A percentile compares a stretch with the other conserved stretches of the same genome.
Conservation (phyloP, 92 coral and sea anemone genomes). For the Bergia puertoricense region DNA sequence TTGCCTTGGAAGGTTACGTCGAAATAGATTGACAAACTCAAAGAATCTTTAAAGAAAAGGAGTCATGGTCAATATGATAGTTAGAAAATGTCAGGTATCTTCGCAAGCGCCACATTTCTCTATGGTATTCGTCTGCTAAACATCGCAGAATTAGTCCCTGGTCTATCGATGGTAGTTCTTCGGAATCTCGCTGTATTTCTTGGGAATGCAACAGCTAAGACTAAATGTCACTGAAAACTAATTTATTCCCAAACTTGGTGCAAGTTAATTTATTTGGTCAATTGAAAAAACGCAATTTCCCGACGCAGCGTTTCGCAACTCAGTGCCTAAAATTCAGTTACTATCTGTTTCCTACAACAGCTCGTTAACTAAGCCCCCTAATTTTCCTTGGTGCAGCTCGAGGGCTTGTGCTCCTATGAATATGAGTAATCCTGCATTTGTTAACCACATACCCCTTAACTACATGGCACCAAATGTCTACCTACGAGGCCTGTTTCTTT, state of each 20-base stretch:
- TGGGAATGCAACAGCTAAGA: not conserved
- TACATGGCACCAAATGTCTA: not conserved
- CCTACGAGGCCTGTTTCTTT: not conserved
- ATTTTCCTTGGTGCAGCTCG: conserved; percentile 60
- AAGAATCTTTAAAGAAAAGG: conserved; percentile 54
- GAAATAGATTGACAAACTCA: conserved; percentile 35
- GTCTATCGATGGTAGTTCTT: conserved; percentile 7
- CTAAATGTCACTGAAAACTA: not conserved
- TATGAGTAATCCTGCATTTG: conserved; percentile 33
- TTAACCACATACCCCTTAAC: conserved; percentile 6
- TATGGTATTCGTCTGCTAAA: conserved; percentile 46
- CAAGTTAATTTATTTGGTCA: conserved; percentile 38
- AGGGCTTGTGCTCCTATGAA: conserved; percentile 46
- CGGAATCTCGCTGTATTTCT: not conserved
- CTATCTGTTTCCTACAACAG: conserved; percentile 47
- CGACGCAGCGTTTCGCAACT: conserved; percentile 47
- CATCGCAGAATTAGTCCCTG: conserved; percentile 40
- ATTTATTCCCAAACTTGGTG: conserved; percentile 21
- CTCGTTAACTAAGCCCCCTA: conserved; percentile 57
- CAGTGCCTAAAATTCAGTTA: conserved; percentile 74
- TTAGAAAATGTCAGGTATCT: conserved; percentile 56
- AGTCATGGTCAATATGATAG: conserved; percentile 44
- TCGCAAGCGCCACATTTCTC: conserved; percentile 69
- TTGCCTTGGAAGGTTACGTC: conserved; percentile 1
- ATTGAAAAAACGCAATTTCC: conserved; percentile 61